Evolutionary conservation across 2,113 vertebrate species (phyloP).

Genomic region (Piaya cayana): DNA sequence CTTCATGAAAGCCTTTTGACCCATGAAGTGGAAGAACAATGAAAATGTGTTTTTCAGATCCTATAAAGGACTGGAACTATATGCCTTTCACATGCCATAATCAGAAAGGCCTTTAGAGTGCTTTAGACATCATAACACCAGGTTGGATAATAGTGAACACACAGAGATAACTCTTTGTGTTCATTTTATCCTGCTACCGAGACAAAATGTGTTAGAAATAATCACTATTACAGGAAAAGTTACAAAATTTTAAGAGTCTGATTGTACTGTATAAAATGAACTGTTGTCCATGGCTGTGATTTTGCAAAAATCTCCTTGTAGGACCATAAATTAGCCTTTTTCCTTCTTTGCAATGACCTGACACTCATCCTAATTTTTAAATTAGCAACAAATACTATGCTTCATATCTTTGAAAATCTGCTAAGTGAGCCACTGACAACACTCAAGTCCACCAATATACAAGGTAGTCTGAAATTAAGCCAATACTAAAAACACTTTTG

Average conservation of each 20-base stretch:
- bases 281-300: background rate
- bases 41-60: conserved; percentile 70
- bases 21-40: conserved; percentile 79
- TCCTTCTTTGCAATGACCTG: background rate
- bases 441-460: background rate
- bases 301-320: background rate
- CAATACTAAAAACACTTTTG: background rate
- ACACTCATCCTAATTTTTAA: background rate
- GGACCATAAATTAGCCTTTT: background rate
- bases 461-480: background rate
- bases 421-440: background rate
- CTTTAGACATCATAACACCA: conserved; percentile 3
- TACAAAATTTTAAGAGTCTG: background rate
- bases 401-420: background rate
- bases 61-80: conserved; percentile 70
- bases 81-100: conserved; percentile 66
- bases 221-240: background rate
- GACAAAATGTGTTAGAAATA: background rate
- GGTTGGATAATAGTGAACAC: background rate
- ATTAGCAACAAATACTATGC: background rate
- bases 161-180: background rate
- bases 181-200: conserved; percentile 8
- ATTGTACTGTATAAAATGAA: background rate
- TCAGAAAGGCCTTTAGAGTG: conserved; percentile 29
- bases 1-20: conserved; percentile 77